These are phyloP conservation scores for Papilio helenus DNA, from an alignment of 1,140 invertebrate genomes.

Conservation along the genomic window DNA sequence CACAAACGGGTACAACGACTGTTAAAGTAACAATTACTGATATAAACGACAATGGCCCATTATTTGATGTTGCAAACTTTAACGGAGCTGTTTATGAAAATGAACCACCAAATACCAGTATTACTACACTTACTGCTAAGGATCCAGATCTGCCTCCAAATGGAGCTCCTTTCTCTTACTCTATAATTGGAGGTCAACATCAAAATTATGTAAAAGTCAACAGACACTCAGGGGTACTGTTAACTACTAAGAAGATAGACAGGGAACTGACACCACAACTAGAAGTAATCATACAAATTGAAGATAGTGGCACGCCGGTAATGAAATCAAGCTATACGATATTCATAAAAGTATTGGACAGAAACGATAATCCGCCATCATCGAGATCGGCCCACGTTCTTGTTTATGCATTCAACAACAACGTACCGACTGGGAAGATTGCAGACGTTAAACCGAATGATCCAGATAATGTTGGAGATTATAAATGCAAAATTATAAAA, in stretches of 20 bases:
- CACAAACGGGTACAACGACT: slow-evolving; percentile 93
- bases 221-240: slow-evolving; percentile 90
- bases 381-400: slow-evolving; percentile 92
- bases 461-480: slow-evolving; percentile 93
- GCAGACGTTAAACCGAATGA: slow-evolving; percentile 96
- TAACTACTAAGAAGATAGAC: slow-evolving; percentile 91
- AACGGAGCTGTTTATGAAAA: slow-evolving; percentile 94
- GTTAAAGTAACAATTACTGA: slow-evolving; percentile 91
- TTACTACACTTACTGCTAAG: slow-evolving; percentile 92
- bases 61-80: slow-evolving; percentile 88
- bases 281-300: slow-evolving; percentile 91
- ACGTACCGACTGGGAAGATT: slow-evolving; percentile 90
- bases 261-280: slow-evolving; percentile 90
- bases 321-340: slow-evolving; percentile 91
- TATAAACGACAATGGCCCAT: slow-evolving; percentile 96
- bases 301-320: slow-evolving; percentile 93
- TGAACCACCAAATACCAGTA: slow-evolving; percentile 91
- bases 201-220: slow-evolving; percentile 90
- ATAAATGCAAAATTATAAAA: slow-evolving; percentile 91
- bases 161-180: slow-evolving; percentile 94
- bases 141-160: slow-evolving; percentile 97
- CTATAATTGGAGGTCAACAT: slow-evolving; percentile 90
- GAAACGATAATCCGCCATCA: slow-evolving; percentile 96
- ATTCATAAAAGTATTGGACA: slow-evolving; percentile 91
- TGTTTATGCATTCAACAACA: slow-evolving; percentile 90